Evolutionary conservation across 2,888 invertebrate genomes (phyloP).

Genomic region (Stenolophus ochropezus): DNA sequence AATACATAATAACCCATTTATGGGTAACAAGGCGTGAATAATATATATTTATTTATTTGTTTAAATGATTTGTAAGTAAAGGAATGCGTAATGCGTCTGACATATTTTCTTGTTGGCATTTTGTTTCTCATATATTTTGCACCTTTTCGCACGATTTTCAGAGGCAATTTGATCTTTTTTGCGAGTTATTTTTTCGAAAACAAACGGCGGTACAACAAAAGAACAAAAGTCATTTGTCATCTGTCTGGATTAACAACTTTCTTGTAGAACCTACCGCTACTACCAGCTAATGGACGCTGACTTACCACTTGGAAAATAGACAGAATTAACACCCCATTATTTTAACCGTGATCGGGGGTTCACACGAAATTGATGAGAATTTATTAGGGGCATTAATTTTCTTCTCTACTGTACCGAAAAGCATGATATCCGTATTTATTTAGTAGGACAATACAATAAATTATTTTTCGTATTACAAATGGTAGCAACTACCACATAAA

Average conservation of each 20-base stretch:
- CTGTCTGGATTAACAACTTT: conserved; percentile 39
- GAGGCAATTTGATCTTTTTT: conserved; percentile 11
- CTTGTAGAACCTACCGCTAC: conserved; percentile 7
- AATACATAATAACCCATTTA: too few species aligned
- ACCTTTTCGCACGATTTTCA: background rate
- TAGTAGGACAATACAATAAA: too few species aligned
- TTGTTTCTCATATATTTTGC: background rate
- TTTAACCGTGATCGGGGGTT: background rate
- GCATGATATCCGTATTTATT: too few species aligned
- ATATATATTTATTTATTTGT: too few species aligned
- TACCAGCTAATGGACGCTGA: conserved; percentile 14
- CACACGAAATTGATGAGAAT: background rate
- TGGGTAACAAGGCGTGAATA: too few species aligned
- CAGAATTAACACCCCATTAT: conserved; percentile 17
- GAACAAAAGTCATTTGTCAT: conserved; percentile 37
- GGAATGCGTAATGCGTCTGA: too few species aligned
- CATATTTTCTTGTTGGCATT: background rate
- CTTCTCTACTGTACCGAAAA: too few species aligned
- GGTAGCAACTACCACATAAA: too few species aligned
- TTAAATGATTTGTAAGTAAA: too few species aligned
- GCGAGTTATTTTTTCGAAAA: conserved; percentile 10
- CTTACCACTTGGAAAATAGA: conserved; percentile 3
- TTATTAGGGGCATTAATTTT: background rate
- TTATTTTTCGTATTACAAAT: too few species aligned
- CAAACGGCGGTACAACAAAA: conserved; percentile 31